Evolutionary conservation across 2,113 vertebrate genomes (phyloP), one percentile per base, ranked within the genome.

Genomic region (Aegotheles bennettii): DNA sequence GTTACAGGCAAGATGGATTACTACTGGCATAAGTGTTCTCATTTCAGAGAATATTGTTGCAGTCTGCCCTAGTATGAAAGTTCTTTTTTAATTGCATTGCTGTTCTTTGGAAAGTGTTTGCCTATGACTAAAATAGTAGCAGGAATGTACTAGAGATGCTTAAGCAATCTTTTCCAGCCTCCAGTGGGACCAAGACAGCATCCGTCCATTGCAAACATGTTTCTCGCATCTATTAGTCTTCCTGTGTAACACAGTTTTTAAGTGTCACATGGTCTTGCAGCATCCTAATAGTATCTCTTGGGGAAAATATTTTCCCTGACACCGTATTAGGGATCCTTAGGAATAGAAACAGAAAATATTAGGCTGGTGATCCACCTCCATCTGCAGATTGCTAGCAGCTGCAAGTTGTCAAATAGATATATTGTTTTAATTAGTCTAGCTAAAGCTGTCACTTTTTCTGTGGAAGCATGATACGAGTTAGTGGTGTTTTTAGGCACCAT

Each of bases 351-450:
- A 92, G 73, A 94, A 92, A 28, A 45, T 90, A 84, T 73, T 81
- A 91, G 89, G 69, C 89, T 89, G 67, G 71, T 96, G 95, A 97
- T 95, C 95, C 63, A 75, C 94, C 76, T 96, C 90, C 84, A 59
- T 26, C 87, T 95, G 77, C 84, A 79, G 88, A 68, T 91, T 90
- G 76, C 87, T 90, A 91, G 92, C 57, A 42, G 91, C 94, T 97
- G 95, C 87, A 95, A 93, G 95, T 95, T 97, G 65, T 96, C 90
- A 95, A 71, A 93, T 89, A 97, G 96, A 97, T 98, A 47, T 84
- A 98, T 96, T 96, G 97, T 97, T 97, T 97, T 98, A 97, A 98
- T 98, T 97, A 98, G 97, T 86, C 47, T 50, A 59, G 85, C 82
- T 90, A 90, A 90, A 97, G 90, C 24, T 84, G 91, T 94, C 20